Conservation (phyloP, 2,888 invertebrate species). For the Holacanthella duospinosa region DNA sequence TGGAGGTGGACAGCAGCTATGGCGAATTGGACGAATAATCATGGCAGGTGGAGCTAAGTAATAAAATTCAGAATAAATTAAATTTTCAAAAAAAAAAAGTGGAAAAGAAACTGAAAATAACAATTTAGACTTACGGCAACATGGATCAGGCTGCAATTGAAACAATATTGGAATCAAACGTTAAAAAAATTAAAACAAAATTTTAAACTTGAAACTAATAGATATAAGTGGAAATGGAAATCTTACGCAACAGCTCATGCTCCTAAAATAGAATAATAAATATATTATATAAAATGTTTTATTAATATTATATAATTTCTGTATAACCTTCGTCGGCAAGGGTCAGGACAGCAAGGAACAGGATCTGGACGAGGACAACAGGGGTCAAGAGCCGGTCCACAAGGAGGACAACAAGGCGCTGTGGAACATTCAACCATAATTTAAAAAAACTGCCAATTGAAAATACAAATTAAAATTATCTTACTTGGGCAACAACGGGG, state of each 20-base stretch:
- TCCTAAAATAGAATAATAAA: not conserved
- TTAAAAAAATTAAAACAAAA: not conserved
- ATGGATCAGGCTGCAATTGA: slow-evolving; percentile 2
- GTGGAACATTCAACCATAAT: too few relatives aligned
- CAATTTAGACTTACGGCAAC: not conserved
- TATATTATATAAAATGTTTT: too few relatives aligned
- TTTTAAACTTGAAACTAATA: too few relatives aligned
- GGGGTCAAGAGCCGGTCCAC: not conserved
- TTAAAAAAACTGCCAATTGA: too few relatives aligned
- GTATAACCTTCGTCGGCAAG: not conserved
- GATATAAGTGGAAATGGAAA: too few relatives aligned
- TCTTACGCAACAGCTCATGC: slow-evolving; percentile 2
- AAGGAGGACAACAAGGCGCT: not conserved
- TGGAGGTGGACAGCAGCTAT: not conserved
- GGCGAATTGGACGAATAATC: not conserved
- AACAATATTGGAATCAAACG: too few relatives aligned
- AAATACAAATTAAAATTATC: too few relatives aligned
- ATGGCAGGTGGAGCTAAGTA: not conserved
- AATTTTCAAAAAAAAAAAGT: too few relatives aligned
- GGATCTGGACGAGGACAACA: not conserved
- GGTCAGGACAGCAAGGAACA: slow-evolving; percentile 1
- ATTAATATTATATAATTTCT: not conserved
- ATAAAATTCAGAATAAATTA: too few relatives aligned
- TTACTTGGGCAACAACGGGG: not conserved
- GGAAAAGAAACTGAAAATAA: too few relatives aligned